Evolutionary conservation across 2,888 invertebrate species (phyloP).

Genomic region (Drosophila anceps): DNA sequence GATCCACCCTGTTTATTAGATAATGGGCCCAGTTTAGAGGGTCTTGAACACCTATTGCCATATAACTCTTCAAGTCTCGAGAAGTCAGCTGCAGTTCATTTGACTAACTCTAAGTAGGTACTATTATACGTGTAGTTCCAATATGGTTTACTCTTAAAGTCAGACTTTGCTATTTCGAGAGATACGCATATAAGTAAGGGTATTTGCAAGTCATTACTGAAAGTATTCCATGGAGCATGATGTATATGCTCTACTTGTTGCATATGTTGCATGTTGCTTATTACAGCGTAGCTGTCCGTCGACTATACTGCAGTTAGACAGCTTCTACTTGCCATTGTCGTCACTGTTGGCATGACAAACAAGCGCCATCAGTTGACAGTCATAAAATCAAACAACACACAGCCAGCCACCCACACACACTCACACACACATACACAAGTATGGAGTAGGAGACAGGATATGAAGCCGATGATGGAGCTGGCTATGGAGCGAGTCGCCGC

Average conservation of each 20-base stretch:
- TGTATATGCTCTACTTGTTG: too few species aligned
- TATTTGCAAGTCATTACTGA: background rate
- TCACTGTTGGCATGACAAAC: conserved; percentile 67
- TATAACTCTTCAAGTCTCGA: background rate
- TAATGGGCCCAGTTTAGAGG: too few species aligned
- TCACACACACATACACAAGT: conserved; percentile 21
- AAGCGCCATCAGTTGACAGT: conserved; percentile 72
- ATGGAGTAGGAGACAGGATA: conserved; percentile 2
- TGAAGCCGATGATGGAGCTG: conserved; percentile 8
- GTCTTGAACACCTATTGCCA: too few species aligned
- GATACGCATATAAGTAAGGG: background rate
- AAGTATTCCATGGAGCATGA: background rate
- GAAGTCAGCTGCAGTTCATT: background rate
- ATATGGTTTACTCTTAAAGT: background rate
- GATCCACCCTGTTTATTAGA: background rate
- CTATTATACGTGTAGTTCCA: too few species aligned
- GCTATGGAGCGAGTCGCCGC: conserved; percentile 39
- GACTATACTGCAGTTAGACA: background rate
- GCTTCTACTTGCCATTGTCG: background rate
- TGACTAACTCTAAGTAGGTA: background rate
- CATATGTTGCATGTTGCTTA: too few species aligned
- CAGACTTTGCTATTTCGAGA: background rate
- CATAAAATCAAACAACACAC: conserved; percentile 66
- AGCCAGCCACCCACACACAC: conserved; percentile 22
- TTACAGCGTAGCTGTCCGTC: conserved; percentile 3